Evolutionary conservation across 2,888 invertebrate genomes (phyloP).

Genomic region (Mythimna vitellina): DNA sequence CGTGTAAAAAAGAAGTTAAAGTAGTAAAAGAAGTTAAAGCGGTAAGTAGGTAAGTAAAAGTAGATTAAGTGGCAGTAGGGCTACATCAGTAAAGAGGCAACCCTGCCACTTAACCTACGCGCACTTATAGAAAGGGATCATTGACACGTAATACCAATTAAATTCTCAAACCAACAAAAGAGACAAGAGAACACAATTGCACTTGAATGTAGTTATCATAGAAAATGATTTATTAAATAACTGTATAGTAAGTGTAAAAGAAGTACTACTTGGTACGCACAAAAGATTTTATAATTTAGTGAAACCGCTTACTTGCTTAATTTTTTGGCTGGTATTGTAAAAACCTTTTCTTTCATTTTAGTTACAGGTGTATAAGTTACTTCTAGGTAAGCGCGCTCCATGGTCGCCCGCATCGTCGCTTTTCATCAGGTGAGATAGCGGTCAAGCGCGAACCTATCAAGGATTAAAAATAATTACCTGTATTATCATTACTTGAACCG

Average conservation of each 20-base stretch:
- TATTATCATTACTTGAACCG: too few relatives aligned
- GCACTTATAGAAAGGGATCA: slow-evolving; percentile 60
- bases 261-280: slow-evolving; percentile 11
- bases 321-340: not conserved
- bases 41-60: too few relatives aligned
- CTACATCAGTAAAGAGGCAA: slow-evolving; percentile 23
- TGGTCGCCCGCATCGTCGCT: too few relatives aligned
- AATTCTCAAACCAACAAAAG: slow-evolving; percentile 68
- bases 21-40: too few relatives aligned
- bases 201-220: slow-evolving; percentile 47
- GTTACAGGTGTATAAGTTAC: too few relatives aligned
- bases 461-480: too few relatives aligned
- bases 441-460: too few relatives aligned
- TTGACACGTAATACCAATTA: slow-evolving; percentile 73
- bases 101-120: slow-evolving; percentile 45
- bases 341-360: not conserved
- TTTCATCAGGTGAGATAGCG: too few relatives aligned
- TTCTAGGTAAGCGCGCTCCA: too few relatives aligned
- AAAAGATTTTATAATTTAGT: slow-evolving; percentile 11
- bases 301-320: slow-evolving; percentile 6
- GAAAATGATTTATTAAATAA: slow-evolving; percentile 58
- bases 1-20: too few relatives aligned
- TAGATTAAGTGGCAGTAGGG: too few relatives aligned
- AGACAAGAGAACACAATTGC: slow-evolving; percentile 59
- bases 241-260: slow-evolving; percentile 41